A percentile compares a stretch with the other conserved stretches of the same genome.
phyloP scores from a whole-genome alignment of 2,797 vertebrate genomes.

The Eutrigla gurnardus region DNA sequence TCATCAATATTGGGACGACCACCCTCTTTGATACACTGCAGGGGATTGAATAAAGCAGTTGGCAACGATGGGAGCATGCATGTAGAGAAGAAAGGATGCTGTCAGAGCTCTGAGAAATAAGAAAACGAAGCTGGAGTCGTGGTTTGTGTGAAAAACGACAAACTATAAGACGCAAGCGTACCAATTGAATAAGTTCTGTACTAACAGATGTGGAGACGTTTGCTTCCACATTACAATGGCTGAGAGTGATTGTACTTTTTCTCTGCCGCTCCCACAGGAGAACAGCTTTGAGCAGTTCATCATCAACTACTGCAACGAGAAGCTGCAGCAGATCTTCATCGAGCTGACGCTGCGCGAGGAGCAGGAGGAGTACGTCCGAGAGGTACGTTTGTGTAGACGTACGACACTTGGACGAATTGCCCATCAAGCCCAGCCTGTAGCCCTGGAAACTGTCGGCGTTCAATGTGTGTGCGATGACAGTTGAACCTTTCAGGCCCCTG shows the following conservation, averaged over 20 bases:
- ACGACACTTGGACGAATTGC: conserved; percentile 11
- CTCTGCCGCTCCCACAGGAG: conserved; percentile 83
- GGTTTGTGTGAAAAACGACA: not conserved
- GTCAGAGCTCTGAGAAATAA: not conserved
- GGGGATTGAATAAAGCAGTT: not conserved
- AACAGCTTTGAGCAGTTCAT: conserved; percentile 99
- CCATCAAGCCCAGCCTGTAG: conserved; percentile 7
- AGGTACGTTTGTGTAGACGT: conserved; percentile 81
- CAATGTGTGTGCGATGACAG: conserved; percentile 14
- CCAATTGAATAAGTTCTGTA: not conserved
- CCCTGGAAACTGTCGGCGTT: conserved; percentile 6
- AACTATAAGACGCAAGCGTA: not conserved
- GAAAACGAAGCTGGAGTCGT: not conserved
- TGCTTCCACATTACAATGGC: not conserved
- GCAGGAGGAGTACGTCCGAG: conserved; percentile 96
- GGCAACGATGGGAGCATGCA: not conserved
- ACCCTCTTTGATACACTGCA: not conserved
- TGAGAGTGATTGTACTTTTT: conserved; percentile 31
- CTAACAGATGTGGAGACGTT: conserved; percentile 9
- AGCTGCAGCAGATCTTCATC: conserved; percentile 99
- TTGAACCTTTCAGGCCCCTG: conserved; percentile 6
- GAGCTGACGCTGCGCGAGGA: conserved; percentile 97
- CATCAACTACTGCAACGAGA: conserved; percentile 99
- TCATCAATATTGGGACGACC: not conserved
- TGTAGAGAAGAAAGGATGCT: not conserved